Conservation (phyloP, 64 coral and sea anemone genomes). For the Acropora yongei region DNA sequence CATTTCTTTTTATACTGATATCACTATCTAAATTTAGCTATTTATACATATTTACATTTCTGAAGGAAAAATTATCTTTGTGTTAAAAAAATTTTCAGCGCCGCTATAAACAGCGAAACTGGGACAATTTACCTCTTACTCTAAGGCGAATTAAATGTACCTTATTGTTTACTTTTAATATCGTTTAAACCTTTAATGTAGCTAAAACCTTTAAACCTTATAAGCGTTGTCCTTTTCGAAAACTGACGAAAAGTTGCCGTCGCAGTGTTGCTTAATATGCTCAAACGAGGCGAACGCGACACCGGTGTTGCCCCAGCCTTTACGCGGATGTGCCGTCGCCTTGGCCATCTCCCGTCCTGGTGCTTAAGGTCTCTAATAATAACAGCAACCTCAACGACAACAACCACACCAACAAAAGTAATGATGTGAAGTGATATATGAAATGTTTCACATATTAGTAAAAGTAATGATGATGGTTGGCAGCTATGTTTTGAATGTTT, state of each 20-base stretch:
- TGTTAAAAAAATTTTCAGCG: neutral
- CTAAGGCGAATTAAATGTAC: neutral
- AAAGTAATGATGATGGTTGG: too few species aligned
- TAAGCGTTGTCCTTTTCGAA: neutral
- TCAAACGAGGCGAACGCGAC: neutral
- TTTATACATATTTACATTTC: conserved; percentile 1
- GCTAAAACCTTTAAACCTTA: neutral
- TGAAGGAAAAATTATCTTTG: neutral
- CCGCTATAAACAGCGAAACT: neutral
- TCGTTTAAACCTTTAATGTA: neutral
- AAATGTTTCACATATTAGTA: too few species aligned
- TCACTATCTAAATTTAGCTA: neutral
- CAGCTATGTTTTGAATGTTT: too few species aligned
- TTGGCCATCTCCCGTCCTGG: neutral
- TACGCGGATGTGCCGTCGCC: neutral
- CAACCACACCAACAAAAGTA: too few species aligned
- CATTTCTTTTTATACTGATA: neutral
- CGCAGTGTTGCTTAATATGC: neutral
- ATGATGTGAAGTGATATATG: too few species aligned
- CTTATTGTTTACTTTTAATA: neutral
- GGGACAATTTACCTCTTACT: neutral
- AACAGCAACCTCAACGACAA: too few species aligned
- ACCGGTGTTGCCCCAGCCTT: neutral
- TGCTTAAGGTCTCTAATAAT: neutral
- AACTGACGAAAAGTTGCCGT: neutral